Evolutionary conservation across 2,888 invertebrate species (phyloP).

Genomic region (Phymatocera aterrima): DNA sequence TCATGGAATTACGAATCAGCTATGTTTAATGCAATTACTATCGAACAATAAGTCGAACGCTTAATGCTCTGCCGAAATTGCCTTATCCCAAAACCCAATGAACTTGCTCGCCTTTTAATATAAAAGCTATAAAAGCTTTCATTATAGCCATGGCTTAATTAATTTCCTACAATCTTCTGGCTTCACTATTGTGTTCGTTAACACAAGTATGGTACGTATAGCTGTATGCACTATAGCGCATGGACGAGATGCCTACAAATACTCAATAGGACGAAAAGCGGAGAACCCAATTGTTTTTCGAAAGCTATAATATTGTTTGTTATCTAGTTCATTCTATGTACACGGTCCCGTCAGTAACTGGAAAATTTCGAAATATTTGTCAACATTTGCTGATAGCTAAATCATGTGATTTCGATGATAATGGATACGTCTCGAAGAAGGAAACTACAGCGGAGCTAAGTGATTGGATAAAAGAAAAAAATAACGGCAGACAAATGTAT

Average conservation of each 20-base stretch:
- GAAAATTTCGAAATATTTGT: too few species aligned
- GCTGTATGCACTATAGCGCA: not conserved
- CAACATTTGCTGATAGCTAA: too few species aligned
- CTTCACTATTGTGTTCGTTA: slow-evolving; percentile 3
- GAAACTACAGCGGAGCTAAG: not conserved
- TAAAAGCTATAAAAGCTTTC: slow-evolving; percentile 37
- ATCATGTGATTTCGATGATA: too few species aligned
- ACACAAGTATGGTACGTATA: not conserved
- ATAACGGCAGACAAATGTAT: not conserved
- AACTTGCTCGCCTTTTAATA: slow-evolving; percentile 22
- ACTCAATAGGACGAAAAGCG: too few species aligned
- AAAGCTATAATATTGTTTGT: too few species aligned
- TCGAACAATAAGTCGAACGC: slow-evolving; percentile 5
- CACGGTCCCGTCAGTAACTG: too few species aligned
- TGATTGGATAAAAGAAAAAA: not conserved
- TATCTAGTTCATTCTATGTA: too few species aligned
- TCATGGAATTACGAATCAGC: not conserved
- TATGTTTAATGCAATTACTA: slow-evolving; percentile 24
- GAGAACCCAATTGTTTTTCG: too few species aligned
- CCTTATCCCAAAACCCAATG: slow-evolving; percentile 9
- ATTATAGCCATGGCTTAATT: slow-evolving; percentile 42
- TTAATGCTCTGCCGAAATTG: slow-evolving; percentile 4
- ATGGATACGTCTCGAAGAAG: too few species aligned
- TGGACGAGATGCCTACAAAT: not conserved
- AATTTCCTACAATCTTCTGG: slow-evolving; percentile 26